Evolutionary conservation across 2,888 invertebrate species (phyloP).

Genomic region (Heteromyza rotundicornis): DNA sequence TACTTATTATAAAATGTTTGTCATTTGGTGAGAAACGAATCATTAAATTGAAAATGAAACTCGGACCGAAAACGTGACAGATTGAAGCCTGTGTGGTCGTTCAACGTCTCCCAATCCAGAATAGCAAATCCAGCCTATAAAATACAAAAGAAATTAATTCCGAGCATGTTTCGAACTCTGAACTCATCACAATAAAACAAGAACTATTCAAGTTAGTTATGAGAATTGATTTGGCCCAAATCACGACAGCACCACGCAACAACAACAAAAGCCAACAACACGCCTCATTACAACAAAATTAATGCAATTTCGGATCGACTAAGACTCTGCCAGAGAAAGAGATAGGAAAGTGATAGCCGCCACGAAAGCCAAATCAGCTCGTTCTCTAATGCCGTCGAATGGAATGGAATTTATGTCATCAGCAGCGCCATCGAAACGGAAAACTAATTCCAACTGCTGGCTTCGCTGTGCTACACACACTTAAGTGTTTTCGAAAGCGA

Average conservation of each 20-base stretch:
- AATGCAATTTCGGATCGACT: constrained; percentile 41
- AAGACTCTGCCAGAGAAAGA: background rate
- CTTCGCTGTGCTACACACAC: background rate
- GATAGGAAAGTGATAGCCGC: too few species aligned
- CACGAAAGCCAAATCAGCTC: background rate
- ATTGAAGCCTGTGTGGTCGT: background rate
- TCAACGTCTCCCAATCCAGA: background rate
- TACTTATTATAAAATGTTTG: background rate
- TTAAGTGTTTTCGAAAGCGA: constrained; percentile 1
- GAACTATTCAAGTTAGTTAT: constrained; percentile 20
- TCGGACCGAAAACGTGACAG: background rate
- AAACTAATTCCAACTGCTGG: constrained; percentile 45
- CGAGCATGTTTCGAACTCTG: constrained; percentile 47
- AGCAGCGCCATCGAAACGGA: constrained; percentile 45
- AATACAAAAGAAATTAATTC: constrained; percentile 42
- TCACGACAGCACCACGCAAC: constrained; percentile 27
- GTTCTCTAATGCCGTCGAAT: constrained; percentile 5
- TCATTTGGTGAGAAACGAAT: background rate
- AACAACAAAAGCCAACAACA: constrained; percentile 23
- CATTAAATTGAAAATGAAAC: background rate
- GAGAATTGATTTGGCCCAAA: constrained; percentile 13
- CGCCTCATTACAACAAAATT: constrained; percentile 36
- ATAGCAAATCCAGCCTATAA: constrained; percentile 5
- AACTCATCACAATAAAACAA: constrained; percentile 51
- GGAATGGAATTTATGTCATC: constrained; percentile 39